Evolutionary conservation across 2,113 vertebrate species (phyloP).

Genomic region (Neolamprologus sp.): DNA sequence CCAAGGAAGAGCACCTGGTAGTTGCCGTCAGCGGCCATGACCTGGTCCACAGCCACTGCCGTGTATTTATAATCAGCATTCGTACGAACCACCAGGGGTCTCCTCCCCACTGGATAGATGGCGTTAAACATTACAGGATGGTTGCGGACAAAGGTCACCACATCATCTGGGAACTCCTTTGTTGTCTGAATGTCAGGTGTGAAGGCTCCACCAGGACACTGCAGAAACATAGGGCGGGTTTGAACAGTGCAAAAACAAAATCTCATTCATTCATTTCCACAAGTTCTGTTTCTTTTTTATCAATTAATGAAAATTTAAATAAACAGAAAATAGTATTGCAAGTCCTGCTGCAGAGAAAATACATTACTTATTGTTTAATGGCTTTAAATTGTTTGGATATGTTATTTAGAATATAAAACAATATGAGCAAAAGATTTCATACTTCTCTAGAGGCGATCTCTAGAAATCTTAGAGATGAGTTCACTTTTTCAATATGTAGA

Average conservation of each 20-base stretch:
- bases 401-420: neutral
- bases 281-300: neutral
- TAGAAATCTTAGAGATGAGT: neutral
- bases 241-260: neutral
- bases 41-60: conserved; percentile 89
- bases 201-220: conserved; percentile 97
- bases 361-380: neutral
- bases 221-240: neutral
- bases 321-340: neutral
- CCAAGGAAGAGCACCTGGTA: conserved; percentile 95
- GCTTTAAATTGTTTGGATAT: neutral
- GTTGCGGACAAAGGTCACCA: conserved; percentile 94
- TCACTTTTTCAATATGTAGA: neutral
- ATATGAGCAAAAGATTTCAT: neutral
- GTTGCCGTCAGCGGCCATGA: conserved; percentile 86
- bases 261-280: neutral
- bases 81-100: conserved; percentile 87
- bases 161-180: conserved; percentile 96
- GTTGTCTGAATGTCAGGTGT: conserved; percentile 89
- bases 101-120: conserved; percentile 86
- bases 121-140: conserved; percentile 97
- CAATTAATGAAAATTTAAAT: neutral
- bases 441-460: neutral
- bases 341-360: neutral
- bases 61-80: conserved; percentile 92